Conservation (phyloP, 2,113 vertebrate genomes). For the Danio rerio region GRCz12tu NC_133196.1:11703001-11703500, state of each 20-base stretch:
- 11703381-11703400: background rate
- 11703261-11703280: background rate
- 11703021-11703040: too few relatives aligned
- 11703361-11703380: too few relatives aligned
- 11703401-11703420: constrained; percentile 1
- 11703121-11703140: background rate
- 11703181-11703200: background rate
- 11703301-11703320: too few relatives aligned
- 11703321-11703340: too few relatives aligned
- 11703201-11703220: background rate
- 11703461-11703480: constrained; percentile 17
- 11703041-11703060: too few relatives aligned
- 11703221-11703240: too few relatives aligned
- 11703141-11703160: background rate
- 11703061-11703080: too few relatives aligned
- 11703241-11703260: background rate
- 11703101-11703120: too few relatives aligned
- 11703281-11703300: background rate
- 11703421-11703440: constrained; percentile 5
- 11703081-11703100: too few relatives aligned
- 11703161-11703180: background rate
- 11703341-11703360: too few relatives aligned
- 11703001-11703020: too few relatives aligned
- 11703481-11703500: too few relatives aligned
- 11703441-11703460: constrained; percentile 25